Base-by-base conservation (phyloP, 2,888 invertebrate genomes). In the Craniophora ligustri region DNA sequence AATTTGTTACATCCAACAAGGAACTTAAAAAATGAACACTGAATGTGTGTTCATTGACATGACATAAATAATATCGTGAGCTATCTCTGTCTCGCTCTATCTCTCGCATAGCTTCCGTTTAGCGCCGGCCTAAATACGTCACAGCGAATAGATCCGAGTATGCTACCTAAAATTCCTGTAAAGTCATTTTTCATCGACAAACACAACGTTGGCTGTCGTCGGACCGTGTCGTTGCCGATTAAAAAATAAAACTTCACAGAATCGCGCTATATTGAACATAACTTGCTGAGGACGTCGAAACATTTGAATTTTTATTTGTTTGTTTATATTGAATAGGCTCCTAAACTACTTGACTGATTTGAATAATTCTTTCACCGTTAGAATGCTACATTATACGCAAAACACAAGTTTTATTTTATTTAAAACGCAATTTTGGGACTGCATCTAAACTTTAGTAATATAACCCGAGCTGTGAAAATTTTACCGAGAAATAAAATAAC, bases 111-210 rank as follows among this genome's bases (percentile, higher is more conserved):
- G 62, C 67, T 39, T 23, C 21, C 50, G 50, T 11, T 66, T 32
- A 8, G 5, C 50, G 13, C 4, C 15, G 38, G 31, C 34, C 72
- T 40, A 50, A 28, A 56, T 47, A 45, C 42, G 58, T 54, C 72
- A 47, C 41, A 41, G 42, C 55, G 55, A 53, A 61, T 56, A 48
- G 64, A 66, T 44, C 56, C 41, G 59, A 51, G 45, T 50, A 51
- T 32, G 41, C 57, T 34, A 15, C 60, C 75, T 61, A 53, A 67
- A 79, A 85, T 86, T 86, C 86, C 75, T 72, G 79, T 75, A 79
- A 85, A 81, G 73, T 73, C 72, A 81, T 85, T 83, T 84, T 80
- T 86, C 86, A 85, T 69, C 54, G 39, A 15, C 16, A 32, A 68
- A 68, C 73, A 72, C 45, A 55, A 35, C 53, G 56, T 34, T 61